These are phyloP conservation scores for Colletes latitarsis DNA, from an alignment of 1,140 invertebrate genomes.

Conservation along the genomic window DNA sequence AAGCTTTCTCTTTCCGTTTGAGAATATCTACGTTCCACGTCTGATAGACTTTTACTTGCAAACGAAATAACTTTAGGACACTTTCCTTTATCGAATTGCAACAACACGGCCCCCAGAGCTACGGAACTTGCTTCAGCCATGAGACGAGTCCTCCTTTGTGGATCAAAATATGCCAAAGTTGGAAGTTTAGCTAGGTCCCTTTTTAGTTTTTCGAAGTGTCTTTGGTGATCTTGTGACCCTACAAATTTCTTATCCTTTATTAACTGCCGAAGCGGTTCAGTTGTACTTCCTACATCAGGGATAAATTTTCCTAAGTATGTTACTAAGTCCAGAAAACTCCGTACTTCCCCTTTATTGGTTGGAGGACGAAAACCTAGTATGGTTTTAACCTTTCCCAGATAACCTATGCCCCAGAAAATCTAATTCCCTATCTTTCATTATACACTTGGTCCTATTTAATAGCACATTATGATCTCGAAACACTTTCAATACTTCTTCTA, in stretches of 20 bases:
- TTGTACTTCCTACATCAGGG: background rate
- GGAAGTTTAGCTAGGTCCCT: too few species aligned
- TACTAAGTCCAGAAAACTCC: background rate
- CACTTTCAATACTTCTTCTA: too few species aligned
- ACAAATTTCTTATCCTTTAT: too few species aligned
- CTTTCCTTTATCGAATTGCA: background rate
- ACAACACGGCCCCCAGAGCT: too few species aligned
- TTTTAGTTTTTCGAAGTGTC: too few species aligned
- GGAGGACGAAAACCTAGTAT: background rate
- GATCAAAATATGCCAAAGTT: background rate
- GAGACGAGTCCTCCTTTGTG: background rate
- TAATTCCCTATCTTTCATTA: background rate
- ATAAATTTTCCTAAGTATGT: background rate
- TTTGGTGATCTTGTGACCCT: too few species aligned
- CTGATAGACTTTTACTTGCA: background rate
- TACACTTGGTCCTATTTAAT: background rate
- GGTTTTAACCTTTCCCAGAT: background rate
- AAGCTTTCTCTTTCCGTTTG: background rate
- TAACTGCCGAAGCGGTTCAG: too few species aligned
- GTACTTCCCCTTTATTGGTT: background rate
- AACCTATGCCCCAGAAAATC: background rate
- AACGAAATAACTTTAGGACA: background rate
- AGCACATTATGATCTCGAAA: background rate
- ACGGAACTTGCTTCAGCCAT: too few species aligned
- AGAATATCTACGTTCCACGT: background rate